A percentile compares a stretch with the other conserved stretches of the same genome.
Evolutionary conservation across 2,888 invertebrate genomes (phyloP).

Genomic region (Agrilus mali): DNA sequence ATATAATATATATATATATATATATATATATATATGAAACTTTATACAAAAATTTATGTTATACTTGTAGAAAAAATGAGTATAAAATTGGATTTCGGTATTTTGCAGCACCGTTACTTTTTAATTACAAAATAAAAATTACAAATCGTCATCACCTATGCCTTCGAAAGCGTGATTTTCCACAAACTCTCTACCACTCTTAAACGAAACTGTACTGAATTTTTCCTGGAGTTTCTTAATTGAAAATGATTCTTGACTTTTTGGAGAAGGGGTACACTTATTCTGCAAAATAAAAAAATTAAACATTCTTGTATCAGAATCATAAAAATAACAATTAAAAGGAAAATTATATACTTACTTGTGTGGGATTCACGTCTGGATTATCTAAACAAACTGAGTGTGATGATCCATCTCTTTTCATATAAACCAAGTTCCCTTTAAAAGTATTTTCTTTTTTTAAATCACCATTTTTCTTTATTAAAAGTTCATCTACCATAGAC

Average conservation of each 20-base stretch:
- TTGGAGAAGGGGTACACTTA: conserved; percentile 41
- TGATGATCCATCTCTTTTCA: conserved; percentile 62
- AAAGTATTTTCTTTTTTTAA: conserved; percentile 27
- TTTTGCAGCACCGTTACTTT: too few relatives aligned
- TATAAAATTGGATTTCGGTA: too few relatives aligned
- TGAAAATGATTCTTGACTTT: conserved; percentile 55
- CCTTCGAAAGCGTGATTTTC: conserved; percentile 91
- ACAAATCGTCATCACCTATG: conserved; percentile 89
- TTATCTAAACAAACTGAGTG: conserved; percentile 42
- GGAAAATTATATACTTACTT: not conserved
- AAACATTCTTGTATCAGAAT: not conserved
- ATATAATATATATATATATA: too few relatives aligned
- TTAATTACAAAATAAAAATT: conserved; percentile 17
- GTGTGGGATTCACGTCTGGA: conserved; percentile 18
- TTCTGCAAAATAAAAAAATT: conserved; percentile 27
- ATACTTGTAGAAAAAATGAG: too few relatives aligned
- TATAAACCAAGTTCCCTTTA: conserved; percentile 52
- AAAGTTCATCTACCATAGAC: conserved; percentile 89
- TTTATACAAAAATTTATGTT: too few relatives aligned
- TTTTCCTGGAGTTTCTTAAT: conserved; percentile 62
- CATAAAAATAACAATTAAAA: not conserved
- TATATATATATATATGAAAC: too few relatives aligned
- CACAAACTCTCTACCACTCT: conserved; percentile 56
- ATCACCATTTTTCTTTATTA: conserved; percentile 56
- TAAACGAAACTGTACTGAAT: conserved; percentile 58